Conservation (phyloP, 1,140 invertebrate species). For the Aricia agestis region DNA sequence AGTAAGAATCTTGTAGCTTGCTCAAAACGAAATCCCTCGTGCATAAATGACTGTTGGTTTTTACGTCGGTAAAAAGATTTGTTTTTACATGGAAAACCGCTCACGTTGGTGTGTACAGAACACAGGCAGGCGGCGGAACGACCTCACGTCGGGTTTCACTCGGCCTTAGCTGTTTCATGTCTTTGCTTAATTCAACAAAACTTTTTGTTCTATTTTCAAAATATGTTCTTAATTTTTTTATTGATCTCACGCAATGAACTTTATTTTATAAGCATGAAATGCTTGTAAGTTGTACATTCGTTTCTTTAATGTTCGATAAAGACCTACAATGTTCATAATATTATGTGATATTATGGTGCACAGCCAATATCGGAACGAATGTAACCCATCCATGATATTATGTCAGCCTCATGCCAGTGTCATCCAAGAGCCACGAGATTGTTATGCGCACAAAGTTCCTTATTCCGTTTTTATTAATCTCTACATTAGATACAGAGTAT, state of each 20-base stretch:
- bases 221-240: background rate
- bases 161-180: background rate
- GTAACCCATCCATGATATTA: no score
- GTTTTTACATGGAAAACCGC: conserved; percentile 12
- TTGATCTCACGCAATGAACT: background rate
- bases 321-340: no score
- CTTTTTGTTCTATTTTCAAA: conserved; percentile 15
- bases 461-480: no score
- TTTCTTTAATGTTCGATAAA: no score
- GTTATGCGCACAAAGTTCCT: no score
- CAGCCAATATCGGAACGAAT: no score
- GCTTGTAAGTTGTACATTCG: no score
- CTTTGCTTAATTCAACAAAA: conserved; percentile 11
- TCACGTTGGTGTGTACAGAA: background rate
- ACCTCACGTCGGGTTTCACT: conserved; percentile 11
- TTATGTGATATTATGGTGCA: no score
- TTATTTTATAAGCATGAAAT: background rate
- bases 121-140: conserved; percentile 1
- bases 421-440: no score
- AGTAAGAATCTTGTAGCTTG: no score
- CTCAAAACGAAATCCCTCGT: background rate
- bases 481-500: no score
- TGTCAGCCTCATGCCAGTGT: no score
- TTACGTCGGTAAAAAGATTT: background rate
- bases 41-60: background rate